Conservation (phyloP, 2,888 invertebrate genomes). For the Xanthorhoe spadicearia region DNA sequence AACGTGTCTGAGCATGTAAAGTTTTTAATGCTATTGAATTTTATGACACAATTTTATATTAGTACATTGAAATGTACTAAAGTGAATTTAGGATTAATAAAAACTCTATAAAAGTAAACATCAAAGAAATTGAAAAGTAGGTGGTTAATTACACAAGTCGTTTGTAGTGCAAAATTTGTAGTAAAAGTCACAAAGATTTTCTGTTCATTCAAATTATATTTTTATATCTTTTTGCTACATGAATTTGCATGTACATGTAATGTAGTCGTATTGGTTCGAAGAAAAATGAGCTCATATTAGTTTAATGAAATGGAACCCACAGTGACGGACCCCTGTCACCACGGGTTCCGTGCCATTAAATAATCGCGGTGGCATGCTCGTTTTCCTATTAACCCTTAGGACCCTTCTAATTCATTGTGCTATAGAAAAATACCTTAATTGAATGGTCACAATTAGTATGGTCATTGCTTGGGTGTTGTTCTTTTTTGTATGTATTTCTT, state of each 20-base stretch:
- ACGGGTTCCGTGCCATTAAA: conserved; percentile 18
- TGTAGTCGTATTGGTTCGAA: conserved; percentile 11
- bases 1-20: conserved; percentile 42
- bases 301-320: conserved; percentile 42
- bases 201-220: not conserved
- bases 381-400: conserved; percentile 39
- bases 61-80: conserved; percentile 14
- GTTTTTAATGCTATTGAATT: conserved; percentile 37
- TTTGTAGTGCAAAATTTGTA: not conserved
- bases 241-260: not conserved
- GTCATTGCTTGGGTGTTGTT: not conserved
- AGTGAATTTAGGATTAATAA: conserved; percentile 14
- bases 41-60: conserved; percentile 26
- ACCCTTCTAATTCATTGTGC: conserved; percentile 41
- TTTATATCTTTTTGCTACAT: not conserved
- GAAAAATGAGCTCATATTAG: conserved; percentile 45
- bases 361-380: conserved; percentile 42
- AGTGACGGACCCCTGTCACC: conserved; percentile 36
- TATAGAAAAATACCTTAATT: conserved; percentile 41
- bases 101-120: conserved; percentile 30
- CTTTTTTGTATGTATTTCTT: not conserved
- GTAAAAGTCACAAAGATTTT: not conserved
- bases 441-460: conserved; percentile 28
- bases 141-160: not conserved
- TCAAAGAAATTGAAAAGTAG: conserved; percentile 28